Conservation (phyloP, 2,888 invertebrate genomes). For the Muscina levida region DNA sequence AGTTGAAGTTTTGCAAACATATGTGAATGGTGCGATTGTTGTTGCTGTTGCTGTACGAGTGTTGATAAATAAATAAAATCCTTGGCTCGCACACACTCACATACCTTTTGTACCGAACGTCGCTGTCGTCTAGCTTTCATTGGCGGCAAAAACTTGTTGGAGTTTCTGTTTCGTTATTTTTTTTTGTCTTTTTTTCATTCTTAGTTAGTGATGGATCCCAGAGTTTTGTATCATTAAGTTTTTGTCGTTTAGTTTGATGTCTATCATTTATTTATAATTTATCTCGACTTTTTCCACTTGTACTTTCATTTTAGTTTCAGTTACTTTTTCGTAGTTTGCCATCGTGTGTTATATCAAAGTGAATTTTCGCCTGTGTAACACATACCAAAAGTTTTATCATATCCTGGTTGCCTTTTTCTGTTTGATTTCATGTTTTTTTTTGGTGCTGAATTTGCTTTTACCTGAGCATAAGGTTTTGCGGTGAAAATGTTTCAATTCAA, state of each 20-base stretch:
- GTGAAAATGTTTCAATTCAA: too few relatives aligned
- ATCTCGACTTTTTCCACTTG: conserved; percentile 34
- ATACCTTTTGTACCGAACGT: background rate
- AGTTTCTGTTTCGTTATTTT: too few relatives aligned
- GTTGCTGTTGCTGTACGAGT: conserved; percentile 52
- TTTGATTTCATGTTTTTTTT: conserved; percentile 3
- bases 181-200: conserved; percentile 5
- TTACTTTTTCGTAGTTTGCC: conserved; percentile 7
- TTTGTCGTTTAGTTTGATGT: conserved; percentile 38
- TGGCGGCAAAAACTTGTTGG: too few relatives aligned
- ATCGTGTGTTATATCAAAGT: conserved; percentile 29
- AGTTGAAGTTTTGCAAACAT: conserved; percentile 7
- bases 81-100: background rate
- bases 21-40: background rate
- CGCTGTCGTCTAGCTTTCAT: too few relatives aligned
- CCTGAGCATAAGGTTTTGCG: too few relatives aligned
- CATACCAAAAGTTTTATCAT: conserved; percentile 22
- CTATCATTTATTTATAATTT: conserved; percentile 57
- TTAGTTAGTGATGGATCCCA: background rate
- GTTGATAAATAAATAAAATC: conserved; percentile 23
- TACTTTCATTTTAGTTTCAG: background rate
- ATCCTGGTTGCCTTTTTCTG: conserved; percentile 3
- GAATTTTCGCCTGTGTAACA: conserved; percentile 28
- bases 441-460: background rate
- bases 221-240: conserved; percentile 24